A percentile compares a stretch with the other conserved stretches of the same genome.
phyloP scores from a whole-genome alignment of 53 echinoderm and acorn worm species.

The Apostichopus leukothele region DNA sequence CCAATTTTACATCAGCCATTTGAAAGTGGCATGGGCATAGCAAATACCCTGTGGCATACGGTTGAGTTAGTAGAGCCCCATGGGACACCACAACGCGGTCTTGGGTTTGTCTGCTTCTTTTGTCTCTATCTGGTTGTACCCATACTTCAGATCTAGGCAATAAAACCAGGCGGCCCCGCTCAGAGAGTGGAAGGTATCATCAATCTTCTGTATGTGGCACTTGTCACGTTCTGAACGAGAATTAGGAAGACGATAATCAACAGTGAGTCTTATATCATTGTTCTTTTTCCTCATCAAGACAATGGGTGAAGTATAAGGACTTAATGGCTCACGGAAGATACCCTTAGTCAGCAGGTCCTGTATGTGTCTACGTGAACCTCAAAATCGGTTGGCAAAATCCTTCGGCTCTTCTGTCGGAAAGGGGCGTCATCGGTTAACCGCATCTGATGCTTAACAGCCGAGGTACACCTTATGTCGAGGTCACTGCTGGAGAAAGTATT shows the following conservation, averaged over 20 bases:
- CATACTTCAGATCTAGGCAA: conserved; percentile 55
- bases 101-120: conserved; percentile 54
- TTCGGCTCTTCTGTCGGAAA: conserved; percentile 49
- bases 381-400: conserved; percentile 36
- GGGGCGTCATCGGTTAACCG: conserved; percentile 53
- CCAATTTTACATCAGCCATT: conserved; percentile 56
- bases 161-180: conserved; percentile 50
- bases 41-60: conserved; percentile 67
- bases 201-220: conserved; percentile 45
- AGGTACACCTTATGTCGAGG: conserved; percentile 51
- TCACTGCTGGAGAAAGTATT: conserved; percentile 48
- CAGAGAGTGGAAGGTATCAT: conserved; percentile 53
- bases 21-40: conserved; percentile 61
- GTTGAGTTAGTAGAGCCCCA: conserved; percentile 61
- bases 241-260: conserved; percentile 56
- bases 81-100: conserved; percentile 62
- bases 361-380: conserved; percentile 5
- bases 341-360: conserved; percentile 39
- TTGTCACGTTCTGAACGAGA: conserved; percentile 45
- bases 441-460: conserved; percentile 51
- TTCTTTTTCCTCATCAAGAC: conserved; percentile 64
- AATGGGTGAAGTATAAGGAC: conserved; percentile 55
- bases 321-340: conserved; percentile 45
- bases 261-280: conserved; percentile 48
- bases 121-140: conserved; percentile 55